A percentile compares a stretch with the other conserved stretches of the same genome.
phyloP scores from a whole-genome alignment of 1,140 invertebrate genomes.

The Atopsyche davidsoni region DNA sequence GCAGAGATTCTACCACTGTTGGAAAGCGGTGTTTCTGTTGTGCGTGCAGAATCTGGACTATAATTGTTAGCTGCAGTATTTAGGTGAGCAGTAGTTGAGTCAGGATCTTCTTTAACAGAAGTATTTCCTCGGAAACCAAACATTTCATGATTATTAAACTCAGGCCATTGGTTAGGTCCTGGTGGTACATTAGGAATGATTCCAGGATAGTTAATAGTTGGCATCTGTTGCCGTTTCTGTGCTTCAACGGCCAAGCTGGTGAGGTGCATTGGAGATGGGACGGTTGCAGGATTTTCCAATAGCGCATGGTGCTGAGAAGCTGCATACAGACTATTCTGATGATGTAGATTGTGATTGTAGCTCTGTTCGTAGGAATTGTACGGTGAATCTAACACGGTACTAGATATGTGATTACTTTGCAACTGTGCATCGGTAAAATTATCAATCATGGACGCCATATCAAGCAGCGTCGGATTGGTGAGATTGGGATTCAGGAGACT shows the following conservation, averaged over 20 bases:
- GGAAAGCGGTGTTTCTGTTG: constrained; percentile 25
- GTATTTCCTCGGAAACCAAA: constrained; percentile 39
- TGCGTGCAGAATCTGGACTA: constrained; percentile 41
- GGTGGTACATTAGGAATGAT: constrained; percentile 38
- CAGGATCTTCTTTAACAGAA: constrained; percentile 55
- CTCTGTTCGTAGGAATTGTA: constrained; percentile 49
- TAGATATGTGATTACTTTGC: constrained; percentile 75
- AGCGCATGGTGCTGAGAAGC: constrained; percentile 35
- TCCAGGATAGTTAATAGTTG: constrained; percentile 24
- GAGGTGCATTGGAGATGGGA: neutral
- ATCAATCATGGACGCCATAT: constrained; percentile 68
- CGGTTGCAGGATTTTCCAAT: constrained; percentile 38
- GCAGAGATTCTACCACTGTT: constrained; percentile 21
- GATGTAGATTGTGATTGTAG: constrained; percentile 41
- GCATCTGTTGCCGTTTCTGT: constrained; percentile 32
- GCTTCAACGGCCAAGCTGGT: constrained; percentile 38
- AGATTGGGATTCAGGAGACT: constrained; percentile 43
- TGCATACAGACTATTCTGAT: constrained; percentile 43
- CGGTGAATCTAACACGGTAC: constrained; percentile 70
- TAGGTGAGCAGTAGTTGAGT: constrained; percentile 56
- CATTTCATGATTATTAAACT: constrained; percentile 42
- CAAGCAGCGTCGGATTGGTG: constrained; percentile 54
- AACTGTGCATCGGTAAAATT: constrained; percentile 67
- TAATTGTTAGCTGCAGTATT: constrained; percentile 44
- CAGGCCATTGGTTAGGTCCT: constrained; percentile 50